phyloP scores from a whole-genome alignment of 2,113 vertebrate species.

The Zapornia atra region DNA sequence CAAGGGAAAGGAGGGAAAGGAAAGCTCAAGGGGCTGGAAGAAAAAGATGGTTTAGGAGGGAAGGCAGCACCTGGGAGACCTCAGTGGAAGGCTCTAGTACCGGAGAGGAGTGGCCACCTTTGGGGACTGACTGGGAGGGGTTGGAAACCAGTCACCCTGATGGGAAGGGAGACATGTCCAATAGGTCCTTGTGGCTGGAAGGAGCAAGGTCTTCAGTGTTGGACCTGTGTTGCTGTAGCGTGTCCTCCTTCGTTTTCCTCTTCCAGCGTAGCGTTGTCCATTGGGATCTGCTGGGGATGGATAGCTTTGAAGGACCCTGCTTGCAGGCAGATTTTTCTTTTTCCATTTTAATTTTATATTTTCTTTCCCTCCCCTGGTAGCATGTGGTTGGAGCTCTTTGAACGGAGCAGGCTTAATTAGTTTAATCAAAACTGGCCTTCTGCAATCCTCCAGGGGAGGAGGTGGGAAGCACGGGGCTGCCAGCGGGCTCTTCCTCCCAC shows the following conservation, averaged over 20 bases:
- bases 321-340: not conserved
- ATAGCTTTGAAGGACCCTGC: not conserved
- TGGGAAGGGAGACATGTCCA: not conserved
- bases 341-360: not conserved
- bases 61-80: not conserved
- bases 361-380: constrained; percentile 5
- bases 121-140: not conserved
- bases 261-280: accelerated
- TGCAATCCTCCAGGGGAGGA: constrained; percentile 16
- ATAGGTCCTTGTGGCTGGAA: not conserved
- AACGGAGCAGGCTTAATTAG: constrained; percentile 20
- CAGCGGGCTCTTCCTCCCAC: not conserved
- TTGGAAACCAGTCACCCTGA: not conserved
- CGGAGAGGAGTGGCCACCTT: accelerated
- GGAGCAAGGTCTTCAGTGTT: not conserved
- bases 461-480: not conserved
- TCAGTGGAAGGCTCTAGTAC: not conserved
- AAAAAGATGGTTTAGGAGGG: not conserved
- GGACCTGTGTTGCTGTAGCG: not conserved
- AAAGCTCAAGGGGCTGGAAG: not conserved
- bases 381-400: constrained; percentile 29
- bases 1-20: not conserved
- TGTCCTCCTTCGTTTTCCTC: not conserved
- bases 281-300: not conserved
- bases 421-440: constrained; percentile 55